Evolutionary conservation across 2,113 vertebrate species (phyloP).

Genomic region (Cebus imitator): DNA sequence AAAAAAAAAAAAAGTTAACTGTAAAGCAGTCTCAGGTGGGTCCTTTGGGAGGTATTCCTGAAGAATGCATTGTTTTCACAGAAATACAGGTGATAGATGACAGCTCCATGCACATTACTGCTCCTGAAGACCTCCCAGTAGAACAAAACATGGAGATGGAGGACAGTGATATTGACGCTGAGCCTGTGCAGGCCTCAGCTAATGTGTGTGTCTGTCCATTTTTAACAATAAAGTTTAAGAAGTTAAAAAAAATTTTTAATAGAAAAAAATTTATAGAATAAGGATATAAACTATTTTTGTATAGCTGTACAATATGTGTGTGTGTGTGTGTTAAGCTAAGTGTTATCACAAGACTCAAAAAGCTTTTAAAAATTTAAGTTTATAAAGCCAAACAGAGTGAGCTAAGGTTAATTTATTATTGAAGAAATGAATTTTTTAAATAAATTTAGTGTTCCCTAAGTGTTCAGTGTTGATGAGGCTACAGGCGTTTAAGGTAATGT

Average conservation of each 20-base stretch:
- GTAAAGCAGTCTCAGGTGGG: not conserved
- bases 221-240: not conserved
- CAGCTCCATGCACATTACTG: not conserved
- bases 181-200: not conserved
- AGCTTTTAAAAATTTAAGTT: not conserved
- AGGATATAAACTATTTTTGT: not conserved
- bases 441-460: not conserved
- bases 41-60: not conserved
- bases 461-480: not conserved
- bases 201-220: not conserved
- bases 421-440: not conserved
- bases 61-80: not conserved
- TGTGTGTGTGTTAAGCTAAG: not conserved
- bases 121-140: not conserved
- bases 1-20: not conserved
- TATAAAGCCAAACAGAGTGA: not conserved
- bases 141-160: not conserved
- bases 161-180: not conserved
- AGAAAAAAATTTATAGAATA: not conserved
- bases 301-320: not conserved
- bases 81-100: not conserved
- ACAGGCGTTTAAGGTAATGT: not conserved
- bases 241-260: not conserved
- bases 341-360: not conserved
- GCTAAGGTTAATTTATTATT: not conserved